Percentiles rank a stretch among this genome's conserved stretches.
Evolutionary conservation across 2,797 vertebrate genomes (phyloP).

Genomic region (Sylvia borin): DNA sequence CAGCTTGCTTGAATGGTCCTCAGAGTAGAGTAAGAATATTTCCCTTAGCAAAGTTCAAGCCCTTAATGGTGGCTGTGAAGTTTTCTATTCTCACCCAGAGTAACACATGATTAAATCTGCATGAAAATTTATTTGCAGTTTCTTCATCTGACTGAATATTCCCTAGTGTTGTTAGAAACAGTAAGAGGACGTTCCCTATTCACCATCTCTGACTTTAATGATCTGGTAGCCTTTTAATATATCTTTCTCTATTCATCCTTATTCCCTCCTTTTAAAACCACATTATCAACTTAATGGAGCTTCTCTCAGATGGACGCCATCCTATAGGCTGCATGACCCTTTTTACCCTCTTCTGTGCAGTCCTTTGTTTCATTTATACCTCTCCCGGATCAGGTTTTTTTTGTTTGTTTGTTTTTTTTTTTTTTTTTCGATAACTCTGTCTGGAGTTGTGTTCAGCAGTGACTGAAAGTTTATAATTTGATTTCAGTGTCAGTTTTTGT

Average conservation of each 20-base stretch:
- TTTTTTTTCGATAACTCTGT: not conserved
- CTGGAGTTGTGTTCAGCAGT: not conserved
- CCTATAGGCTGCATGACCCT: not conserved
- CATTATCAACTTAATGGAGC: not conserved
- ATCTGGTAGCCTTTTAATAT: not conserved
- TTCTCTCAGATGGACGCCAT: not conserved
- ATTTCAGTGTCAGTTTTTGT: not conserved
- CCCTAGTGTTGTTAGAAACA: not conserved
- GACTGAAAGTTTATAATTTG: not conserved
- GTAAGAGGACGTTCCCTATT: not conserved
- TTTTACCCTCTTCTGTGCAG: not conserved
- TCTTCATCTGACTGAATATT: not conserved
- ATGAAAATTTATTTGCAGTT: conserved; percentile 3
- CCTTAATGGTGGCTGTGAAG: not conserved
- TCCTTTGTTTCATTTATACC: not conserved
- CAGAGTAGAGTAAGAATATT: not conserved
- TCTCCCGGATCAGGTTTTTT: not conserved
- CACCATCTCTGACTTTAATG: not conserved
- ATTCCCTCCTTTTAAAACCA: not conserved
- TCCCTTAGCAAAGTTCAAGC: not conserved
- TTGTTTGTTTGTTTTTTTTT: too few relatives aligned
- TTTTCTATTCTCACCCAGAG: not conserved
- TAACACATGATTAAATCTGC: not conserved
- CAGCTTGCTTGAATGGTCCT: not conserved
- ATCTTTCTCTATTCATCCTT: not conserved